phyloP scores from a whole-genome alignment of 2,113 vertebrate genomes.

The Aphyosemion australe region DNA sequence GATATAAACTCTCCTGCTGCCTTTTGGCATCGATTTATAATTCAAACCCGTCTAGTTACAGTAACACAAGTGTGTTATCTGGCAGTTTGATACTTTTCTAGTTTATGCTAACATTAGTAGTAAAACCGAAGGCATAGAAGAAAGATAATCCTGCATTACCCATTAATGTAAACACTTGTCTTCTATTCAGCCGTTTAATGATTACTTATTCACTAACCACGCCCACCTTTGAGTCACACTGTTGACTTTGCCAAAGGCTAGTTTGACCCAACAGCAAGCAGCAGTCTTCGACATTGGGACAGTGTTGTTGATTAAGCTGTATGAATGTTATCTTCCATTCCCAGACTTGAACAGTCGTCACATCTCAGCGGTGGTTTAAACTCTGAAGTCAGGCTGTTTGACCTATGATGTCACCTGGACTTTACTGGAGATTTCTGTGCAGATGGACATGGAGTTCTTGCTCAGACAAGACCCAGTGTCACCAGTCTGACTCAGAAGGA shows the following conservation, averaged over 20 bases:
- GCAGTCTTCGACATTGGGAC: constrained; percentile 32
- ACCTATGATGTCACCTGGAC: constrained; percentile 48
- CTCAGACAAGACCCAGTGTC: constrained; percentile 32
- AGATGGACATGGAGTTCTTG: constrained; percentile 10
- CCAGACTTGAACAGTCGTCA: constrained; percentile 31
- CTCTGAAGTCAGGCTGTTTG: constrained; percentile 23
- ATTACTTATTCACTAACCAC: constrained; percentile 43
- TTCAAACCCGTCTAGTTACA: constrained; percentile 17
- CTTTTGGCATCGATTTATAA: constrained; percentile 38
- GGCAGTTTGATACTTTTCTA: neutral
- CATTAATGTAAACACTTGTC: constrained; percentile 9
- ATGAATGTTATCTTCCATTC: constrained; percentile 62
- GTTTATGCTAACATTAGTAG: neutral
- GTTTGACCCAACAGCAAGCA: constrained; percentile 59
- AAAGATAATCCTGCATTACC: constrained; percentile 2
- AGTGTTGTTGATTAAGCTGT: constrained; percentile 35
- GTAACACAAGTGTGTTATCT: neutral
- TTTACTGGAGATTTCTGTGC: neutral
- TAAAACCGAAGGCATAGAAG: constrained; percentile 5
- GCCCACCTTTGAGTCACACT: constrained; percentile 37
- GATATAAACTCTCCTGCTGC: constrained; percentile 15
- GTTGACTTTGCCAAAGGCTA: constrained; percentile 62
- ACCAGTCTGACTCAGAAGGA: constrained; percentile 18
- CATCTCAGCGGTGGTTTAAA: constrained; percentile 36
- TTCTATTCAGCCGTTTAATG: constrained; percentile 39